A percentile compares a stretch with the other conserved stretches of the same genome.
These are phyloP conservation scores for Macquaria ambigua DNA, from an alignment of 2,113 vertebrate genomes.

Conservation along the genomic window DNA sequence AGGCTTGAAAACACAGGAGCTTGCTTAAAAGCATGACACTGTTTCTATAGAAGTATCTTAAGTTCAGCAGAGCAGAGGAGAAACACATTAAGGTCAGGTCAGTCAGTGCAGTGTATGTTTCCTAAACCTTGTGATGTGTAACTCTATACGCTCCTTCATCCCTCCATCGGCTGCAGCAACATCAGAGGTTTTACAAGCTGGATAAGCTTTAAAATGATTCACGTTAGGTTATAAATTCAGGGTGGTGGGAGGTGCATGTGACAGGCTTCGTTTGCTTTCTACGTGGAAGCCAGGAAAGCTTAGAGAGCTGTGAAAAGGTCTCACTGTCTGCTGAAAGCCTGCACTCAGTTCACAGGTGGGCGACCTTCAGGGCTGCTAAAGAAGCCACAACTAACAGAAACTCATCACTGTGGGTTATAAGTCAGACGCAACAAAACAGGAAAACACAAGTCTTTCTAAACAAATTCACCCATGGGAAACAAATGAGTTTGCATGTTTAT, in stretches of 20 bases:
- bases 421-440: background rate
- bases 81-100: constrained; percentile 17
- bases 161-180: background rate
- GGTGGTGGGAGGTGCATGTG: background rate
- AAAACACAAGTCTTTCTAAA: background rate
- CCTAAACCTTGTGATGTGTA: constrained; percentile 30
- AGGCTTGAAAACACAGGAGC: background rate
- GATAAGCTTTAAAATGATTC: constrained; percentile 13
- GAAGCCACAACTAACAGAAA: background rate
- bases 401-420: background rate
- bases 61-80: background rate
- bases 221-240: background rate
- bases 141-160: background rate
- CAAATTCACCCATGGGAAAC: background rate
- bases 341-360: background rate
- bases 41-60: background rate
- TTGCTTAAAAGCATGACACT: background rate
- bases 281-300: background rate
- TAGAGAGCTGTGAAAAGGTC: background rate
- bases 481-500: background rate
- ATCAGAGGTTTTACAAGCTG: background rate
- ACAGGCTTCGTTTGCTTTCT: background rate
- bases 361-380: background rate
- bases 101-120: background rate
- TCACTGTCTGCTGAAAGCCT: background rate